Conservation (phyloP, 2,888 invertebrate species). For the Asteroscopus sphinx region DNA sequence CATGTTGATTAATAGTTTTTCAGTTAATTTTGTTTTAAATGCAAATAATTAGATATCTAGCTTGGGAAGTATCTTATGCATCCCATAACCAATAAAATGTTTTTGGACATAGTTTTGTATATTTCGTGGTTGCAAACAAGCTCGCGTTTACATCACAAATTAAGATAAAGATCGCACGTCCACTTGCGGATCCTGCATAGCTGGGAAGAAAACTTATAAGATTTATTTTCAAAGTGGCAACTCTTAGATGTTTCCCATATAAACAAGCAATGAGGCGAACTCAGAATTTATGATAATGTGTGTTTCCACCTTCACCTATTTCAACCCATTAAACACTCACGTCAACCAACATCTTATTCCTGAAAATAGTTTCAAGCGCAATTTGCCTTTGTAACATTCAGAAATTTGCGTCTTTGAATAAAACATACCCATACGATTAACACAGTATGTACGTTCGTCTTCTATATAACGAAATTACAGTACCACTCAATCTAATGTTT, state of each 20-base stretch:
- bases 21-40: no score
- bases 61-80: slow-evolving; percentile 32
- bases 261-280: no score
- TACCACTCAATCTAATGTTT: slow-evolving; percentile 33
- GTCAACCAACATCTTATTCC: slow-evolving; percentile 13
- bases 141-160: no score
- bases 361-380: slow-evolving; percentile 11
- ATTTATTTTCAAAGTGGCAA: no score
- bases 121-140: no score
- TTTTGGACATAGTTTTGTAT: no score
- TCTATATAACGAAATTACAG: slow-evolving; percentile 27
- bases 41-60: slow-evolving; percentile 17
- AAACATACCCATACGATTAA: slow-evolving; percentile 31
- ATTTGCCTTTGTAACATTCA: slow-evolving; percentile 16
- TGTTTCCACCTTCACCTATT: slow-evolving; percentile 7
- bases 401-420: slow-evolving; percentile 32
- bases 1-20: slow-evolving; percentile 16
- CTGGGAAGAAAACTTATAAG: no score
- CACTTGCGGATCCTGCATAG: background rate
- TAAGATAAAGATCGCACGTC: background rate
- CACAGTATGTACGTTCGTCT: slow-evolving; percentile 9
- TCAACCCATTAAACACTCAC: background rate
- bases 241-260: no score
- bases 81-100: slow-evolving; percentile 1
- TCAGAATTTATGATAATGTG: background rate